Base-by-base conservation (phyloP, 2,797 vertebrate genomes). In the Acrossocheilus wenchowensis region DNA sequence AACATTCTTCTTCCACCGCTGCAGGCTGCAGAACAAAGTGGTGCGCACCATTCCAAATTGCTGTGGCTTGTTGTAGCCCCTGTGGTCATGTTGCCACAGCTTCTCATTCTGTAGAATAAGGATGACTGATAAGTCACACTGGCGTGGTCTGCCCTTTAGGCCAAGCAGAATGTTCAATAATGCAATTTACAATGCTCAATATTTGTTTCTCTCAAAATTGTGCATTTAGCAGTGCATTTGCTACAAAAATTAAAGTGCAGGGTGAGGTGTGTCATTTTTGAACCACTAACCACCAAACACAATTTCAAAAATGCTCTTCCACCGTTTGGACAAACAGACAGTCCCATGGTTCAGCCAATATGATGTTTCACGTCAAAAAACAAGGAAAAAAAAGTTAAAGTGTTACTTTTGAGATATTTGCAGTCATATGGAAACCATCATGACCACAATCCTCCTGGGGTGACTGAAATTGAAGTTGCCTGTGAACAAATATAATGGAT, bases 71-170 rank as follows among this genome's bases (percentile, higher is more conserved):
- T 69, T 85, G 48, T 52, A 60, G 75, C 19, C 83, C 83, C 83
- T 71, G 75, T 79, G 83, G 83, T 68, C 75, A 85, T 86, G 84
- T 81, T 86, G 84, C 81, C 84, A 86, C 52, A 81, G 84, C 78
- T 73, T 81, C 68, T 81, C 68, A 50, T 81, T 73, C 52, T 50
- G 84, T 72, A 52, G 84, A 73, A 81, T 62, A 86, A 71, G 69
- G 52, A 86, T 54, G 41, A 74, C 54, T 81, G 78, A 81, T 80
- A 81, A 86, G 77, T 86, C 84, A 74, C 66, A 78, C 64, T 71
- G 75, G 64, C 83, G 71, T 36, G 54, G 68, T 50, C 21, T 73
- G 68, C 26, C 30, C 83, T 85, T 85, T 21, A 79, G 84, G 78
- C 68, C 68, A 48, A 74, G 30, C 69, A 43, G 77, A 39, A 73